These are phyloP conservation scores for Lithobates sylvaticus DNA, from an alignment of 2,797 vertebrate genomes.

Conservation along the genomic window DNA sequence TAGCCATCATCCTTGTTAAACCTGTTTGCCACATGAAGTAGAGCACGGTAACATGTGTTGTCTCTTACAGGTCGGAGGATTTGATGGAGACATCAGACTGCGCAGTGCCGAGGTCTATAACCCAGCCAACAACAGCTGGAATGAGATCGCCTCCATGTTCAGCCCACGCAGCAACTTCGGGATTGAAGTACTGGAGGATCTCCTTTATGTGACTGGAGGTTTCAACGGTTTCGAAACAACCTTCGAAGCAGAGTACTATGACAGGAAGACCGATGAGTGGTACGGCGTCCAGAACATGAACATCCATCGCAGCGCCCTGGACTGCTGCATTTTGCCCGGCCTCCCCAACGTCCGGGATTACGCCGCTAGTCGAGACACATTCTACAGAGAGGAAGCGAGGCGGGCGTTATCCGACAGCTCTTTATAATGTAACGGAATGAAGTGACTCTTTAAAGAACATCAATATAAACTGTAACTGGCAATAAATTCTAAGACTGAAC, in stretches of 20 bases:
- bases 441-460: too few relatives aligned
- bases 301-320: constrained; percentile 79
- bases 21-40: too few relatives aligned
- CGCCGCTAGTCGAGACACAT: constrained; percentile 67
- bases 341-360: constrained; percentile 69
- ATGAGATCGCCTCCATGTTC: constrained; percentile 74
- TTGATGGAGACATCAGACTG: constrained; percentile 75
- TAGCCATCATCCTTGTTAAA: too few relatives aligned
- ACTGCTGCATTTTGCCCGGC: constrained; percentile 80
- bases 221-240: constrained; percentile 73
- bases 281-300: constrained; percentile 74
- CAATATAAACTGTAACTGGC: too few relatives aligned
- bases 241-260: constrained; percentile 77
- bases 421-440: background rate
- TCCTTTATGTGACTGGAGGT: constrained; percentile 78
- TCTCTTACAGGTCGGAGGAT: constrained; percentile 83
- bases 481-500: too few relatives aligned
- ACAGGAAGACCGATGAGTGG: constrained; percentile 74
- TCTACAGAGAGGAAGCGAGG: background rate
- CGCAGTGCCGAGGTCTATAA: constrained; percentile 80
- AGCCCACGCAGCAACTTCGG: constrained; percentile 88
- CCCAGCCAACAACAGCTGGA: constrained; percentile 77
- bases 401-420: background rate
- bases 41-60: background rate
- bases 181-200: constrained; percentile 79